phyloP scores from a whole-genome alignment of 1,140 invertebrate genomes.

The Oscheius sp. region DNA sequence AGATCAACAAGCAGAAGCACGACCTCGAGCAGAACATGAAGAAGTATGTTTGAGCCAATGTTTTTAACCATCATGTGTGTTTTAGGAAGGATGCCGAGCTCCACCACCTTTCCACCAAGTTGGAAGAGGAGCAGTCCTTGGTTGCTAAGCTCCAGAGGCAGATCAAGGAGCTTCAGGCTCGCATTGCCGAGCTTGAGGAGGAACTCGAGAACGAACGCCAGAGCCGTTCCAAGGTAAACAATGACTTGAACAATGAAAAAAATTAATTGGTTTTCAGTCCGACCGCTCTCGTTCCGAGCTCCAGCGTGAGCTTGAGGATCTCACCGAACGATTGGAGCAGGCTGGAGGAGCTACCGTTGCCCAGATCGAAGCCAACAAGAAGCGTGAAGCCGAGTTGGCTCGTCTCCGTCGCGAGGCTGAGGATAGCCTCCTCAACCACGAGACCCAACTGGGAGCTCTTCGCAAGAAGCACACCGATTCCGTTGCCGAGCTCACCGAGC shows the following conservation, averaged over 20 bases:
- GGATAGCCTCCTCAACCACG: constrained; percentile 95
- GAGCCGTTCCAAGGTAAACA: constrained; percentile 90
- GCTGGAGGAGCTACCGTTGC: constrained; percentile 92
- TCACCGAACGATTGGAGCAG: constrained; percentile 74
- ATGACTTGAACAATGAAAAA: too few relatives aligned
- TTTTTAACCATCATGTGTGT: background rate
- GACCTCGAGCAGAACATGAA: constrained; percentile 58
- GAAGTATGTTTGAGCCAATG: constrained; percentile 33
- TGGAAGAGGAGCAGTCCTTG: constrained; percentile 94
- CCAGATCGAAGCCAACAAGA: constrained; percentile 99
- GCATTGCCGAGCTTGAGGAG: constrained; percentile 82
- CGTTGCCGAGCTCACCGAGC: constrained; percentile 95
- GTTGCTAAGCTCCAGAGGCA: constrained; percentile 93
- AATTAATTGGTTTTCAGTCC: too few relatives aligned
- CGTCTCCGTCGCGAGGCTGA: constrained; percentile 96
- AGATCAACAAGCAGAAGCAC: constrained; percentile 59
- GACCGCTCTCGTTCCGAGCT: constrained; percentile 95
- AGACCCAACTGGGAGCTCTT: constrained; percentile 85
- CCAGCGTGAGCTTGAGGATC: constrained; percentile 89
- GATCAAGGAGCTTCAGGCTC: constrained; percentile 90
- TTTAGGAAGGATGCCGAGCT: constrained; percentile 57
- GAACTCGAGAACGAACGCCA: constrained; percentile 96
- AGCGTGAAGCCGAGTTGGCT: constrained; percentile 94
- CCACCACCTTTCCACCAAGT: constrained; percentile 67
- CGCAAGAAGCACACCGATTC: constrained; percentile 99